These are phyloP conservation scores for Orthonevra nobilis DNA, from an alignment of 2,888 invertebrate genomes.

Conservation along the genomic window DNA sequence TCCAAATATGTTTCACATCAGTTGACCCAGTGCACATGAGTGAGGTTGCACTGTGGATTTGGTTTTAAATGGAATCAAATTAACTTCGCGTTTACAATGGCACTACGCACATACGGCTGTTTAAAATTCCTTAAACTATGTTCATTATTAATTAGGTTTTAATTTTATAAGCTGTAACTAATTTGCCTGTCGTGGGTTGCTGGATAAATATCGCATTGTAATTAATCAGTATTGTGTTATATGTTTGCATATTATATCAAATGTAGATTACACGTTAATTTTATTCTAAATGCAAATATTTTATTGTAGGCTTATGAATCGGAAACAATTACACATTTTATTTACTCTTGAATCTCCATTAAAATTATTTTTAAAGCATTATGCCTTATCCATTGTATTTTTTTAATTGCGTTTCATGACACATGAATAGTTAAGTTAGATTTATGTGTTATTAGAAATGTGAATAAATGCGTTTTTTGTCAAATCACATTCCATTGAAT, in stretches of 20 bases:
- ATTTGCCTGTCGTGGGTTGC: constrained; percentile 7
- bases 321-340: too few relatives aligned
- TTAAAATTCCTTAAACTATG: not conserved
- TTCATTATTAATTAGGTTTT: constrained; percentile 32
- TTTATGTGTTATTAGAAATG: too few relatives aligned
- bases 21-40: constrained; percentile 6
- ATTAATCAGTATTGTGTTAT: constrained; percentile 28
- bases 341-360: too few relatives aligned
- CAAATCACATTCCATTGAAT: too few relatives aligned
- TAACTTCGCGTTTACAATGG: constrained; percentile 3
- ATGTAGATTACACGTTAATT: constrained; percentile 1
- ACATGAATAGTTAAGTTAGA: too few relatives aligned
- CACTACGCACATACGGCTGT: too few relatives aligned
- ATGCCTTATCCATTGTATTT: too few relatives aligned
- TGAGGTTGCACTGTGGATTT: not conserved
- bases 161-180: constrained; percentile 31
- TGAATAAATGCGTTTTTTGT: too few relatives aligned
- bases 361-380: too few relatives aligned
- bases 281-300: not conserved
- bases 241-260: constrained; percentile 5
- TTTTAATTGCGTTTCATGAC: too few relatives aligned
- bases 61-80: constrained; percentile 30
- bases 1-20: constrained; percentile 26
- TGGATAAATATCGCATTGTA: constrained; percentile 17
- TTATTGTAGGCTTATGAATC: too few relatives aligned